Base-by-base conservation (phyloP, 2,888 invertebrate genomes). In the Troides helena region DNA sequence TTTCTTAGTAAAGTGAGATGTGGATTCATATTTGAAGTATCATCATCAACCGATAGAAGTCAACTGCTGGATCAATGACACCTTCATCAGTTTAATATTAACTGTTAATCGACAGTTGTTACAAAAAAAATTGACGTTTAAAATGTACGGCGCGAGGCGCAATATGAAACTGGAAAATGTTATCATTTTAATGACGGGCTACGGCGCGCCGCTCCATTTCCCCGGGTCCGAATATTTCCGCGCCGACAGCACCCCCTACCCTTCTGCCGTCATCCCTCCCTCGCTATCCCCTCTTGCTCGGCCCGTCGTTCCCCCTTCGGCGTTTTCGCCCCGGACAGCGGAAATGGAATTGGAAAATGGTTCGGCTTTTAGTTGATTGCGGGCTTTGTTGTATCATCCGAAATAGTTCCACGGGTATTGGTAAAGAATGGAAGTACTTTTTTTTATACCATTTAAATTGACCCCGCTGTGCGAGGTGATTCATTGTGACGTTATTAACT, bases 311-410 rank as follows among this genome's bases (percentile, higher is more conserved):
- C 85, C 77, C 81, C 77, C 81, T 77, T 75, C 81, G 14, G 17
- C 81, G 84, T 87, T 86, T 87, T 85, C 87, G 83, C 78, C 76
- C 77, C 80, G 82, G 82, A 81, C 86, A 82, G 78, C 85, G 89
- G 89, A 89, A 89, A 92, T 90, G 87, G 85, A 85, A 90, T 90
- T 90, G 88, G 89, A 89, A 91, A 91, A 89, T 89, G 85, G 88
- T 89, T 90, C 85, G 80, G 88, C 91, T 92, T 91, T 92, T 92
- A 92, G 91, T 81, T 90, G 90, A 92, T 92, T 92, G 89, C 82
- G 72, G 73, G 74, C 72, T 72, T 74, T 76, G 75, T 76, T 73
- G 67, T 70, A 43, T 53, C 39, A 23, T 50, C 25, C 23, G 53
- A 59, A 58, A 23, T 67, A 66, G 63, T 67, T 67, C n/a, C 36